These are phyloP conservation scores for Brachyhypopomus gauderio DNA, from an alignment of 2,113 vertebrate species.

Conservation along the genomic window DNA sequence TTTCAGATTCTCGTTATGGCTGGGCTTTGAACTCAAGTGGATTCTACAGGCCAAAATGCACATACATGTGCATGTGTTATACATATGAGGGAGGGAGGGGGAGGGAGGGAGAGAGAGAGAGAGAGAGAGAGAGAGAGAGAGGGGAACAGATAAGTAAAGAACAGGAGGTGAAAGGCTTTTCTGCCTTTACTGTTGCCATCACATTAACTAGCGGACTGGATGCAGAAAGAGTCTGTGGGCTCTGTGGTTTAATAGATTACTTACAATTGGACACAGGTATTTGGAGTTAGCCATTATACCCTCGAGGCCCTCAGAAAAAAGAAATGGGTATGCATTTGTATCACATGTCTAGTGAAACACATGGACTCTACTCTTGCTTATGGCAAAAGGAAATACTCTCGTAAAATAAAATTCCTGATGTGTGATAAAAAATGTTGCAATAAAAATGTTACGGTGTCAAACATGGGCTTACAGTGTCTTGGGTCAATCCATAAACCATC, in stretches of 20 bases:
- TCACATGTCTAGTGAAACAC: background rate
- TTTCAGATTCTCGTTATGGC: background rate
- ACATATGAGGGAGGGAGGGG: too few relatives aligned
- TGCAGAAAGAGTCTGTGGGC: constrained; percentile 43
- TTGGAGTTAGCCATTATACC: constrained; percentile 57
- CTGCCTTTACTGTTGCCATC: constrained; percentile 34
- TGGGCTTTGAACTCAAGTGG: background rate
- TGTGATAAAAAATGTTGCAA: background rate
- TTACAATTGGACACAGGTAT: constrained; percentile 51
- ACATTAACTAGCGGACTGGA: constrained; percentile 48
- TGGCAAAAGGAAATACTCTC: background rate
- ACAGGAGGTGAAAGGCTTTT: constrained; percentile 43
- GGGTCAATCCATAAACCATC: background rate
- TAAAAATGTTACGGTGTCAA: background rate
- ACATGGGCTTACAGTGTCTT: background rate
- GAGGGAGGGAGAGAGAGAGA: too few relatives aligned
- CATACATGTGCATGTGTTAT: constrained; percentile 3
- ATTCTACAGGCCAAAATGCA: background rate
- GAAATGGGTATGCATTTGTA: constrained; percentile 13
- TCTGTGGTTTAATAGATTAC: constrained; percentile 58
- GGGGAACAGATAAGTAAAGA: constrained; percentile 2
- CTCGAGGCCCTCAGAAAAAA: constrained; percentile 38
- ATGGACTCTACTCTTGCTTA: background rate
- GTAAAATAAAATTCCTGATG: background rate
- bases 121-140: background rate